A percentile compares a stretch with the other conserved stretches of the same genome.
Conservation (phyloP, 2,797 vertebrate species). For the Typhlichthys subterraneus region DNA sequence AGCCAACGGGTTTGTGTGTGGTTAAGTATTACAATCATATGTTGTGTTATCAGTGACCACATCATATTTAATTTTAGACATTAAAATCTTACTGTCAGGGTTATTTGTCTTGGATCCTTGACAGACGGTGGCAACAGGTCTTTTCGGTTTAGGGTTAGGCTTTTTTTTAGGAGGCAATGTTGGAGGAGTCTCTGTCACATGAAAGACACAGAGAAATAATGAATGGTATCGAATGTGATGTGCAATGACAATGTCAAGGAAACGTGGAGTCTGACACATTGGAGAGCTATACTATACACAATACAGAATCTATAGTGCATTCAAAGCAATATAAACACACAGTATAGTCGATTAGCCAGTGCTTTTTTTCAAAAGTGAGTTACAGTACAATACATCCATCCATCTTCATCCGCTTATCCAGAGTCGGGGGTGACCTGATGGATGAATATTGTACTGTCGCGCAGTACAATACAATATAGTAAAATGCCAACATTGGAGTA, state of each 20-base stretch:
- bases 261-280: background rate
- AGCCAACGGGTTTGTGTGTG: too few relatives aligned
- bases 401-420: too few relatives aligned
- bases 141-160: constrained; percentile 6
- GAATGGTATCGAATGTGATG: background rate
- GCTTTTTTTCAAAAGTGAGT: too few relatives aligned
- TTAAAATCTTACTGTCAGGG: constrained; percentile 13
- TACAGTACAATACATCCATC: too few relatives aligned
- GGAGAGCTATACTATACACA: background rate
- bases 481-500: too few relatives aligned
- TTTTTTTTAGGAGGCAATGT: constrained; percentile 9
- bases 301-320: background rate
- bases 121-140: background rate
- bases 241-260: background rate
- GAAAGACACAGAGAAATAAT: constrained; percentile 6
- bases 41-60: background rate
- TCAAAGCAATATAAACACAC: background rate
- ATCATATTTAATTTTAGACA: background rate
- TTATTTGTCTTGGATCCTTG: constrained; percentile 4
- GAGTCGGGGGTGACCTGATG: too few relatives aligned
- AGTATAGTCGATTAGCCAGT: too few relatives aligned
- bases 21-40: too few relatives aligned
- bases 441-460: too few relatives aligned
- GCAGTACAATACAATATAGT: too few relatives aligned
- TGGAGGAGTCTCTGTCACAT: constrained; percentile 31